Percentiles rank a stretch among this genome's conserved stretches.
These are phyloP conservation scores for Pristionchus pacificus DNA, from an alignment of 1,140 invertebrate genomes.

Conservation along the genomic window DNA sequence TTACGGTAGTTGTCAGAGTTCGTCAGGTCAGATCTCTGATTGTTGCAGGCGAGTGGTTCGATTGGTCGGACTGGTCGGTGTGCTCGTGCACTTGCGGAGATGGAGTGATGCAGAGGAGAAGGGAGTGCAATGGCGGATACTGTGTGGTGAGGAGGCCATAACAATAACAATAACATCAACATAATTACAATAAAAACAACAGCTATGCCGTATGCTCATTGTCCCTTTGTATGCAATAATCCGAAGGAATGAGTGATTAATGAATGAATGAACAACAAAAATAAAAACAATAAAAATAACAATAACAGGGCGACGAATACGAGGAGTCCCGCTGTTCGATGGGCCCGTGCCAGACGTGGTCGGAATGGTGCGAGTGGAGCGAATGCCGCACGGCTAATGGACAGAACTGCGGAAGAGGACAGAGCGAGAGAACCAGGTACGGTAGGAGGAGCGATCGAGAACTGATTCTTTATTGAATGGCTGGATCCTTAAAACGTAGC, in stretches of 20 bases:
- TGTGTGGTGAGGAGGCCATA: conserved; percentile 19
- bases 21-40: too few species aligned
- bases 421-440: conserved; percentile 26
- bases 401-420: conserved; percentile 34
- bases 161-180: too few species aligned
- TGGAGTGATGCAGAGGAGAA: conserved; percentile 31
- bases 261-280: too few species aligned
- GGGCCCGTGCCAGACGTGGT: conserved; percentile 40
- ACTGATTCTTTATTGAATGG: too few species aligned
- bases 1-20: too few species aligned
- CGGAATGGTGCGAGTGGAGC: conserved; percentile 42
- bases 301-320: conserved; percentile 11
- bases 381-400: conserved; percentile 15
- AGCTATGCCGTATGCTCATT: too few species aligned
- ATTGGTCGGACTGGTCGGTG: conserved; percentile 37
- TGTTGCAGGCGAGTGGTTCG: neutral
- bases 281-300: too few species aligned
- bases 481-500: too few species aligned
- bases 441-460: too few species aligned
- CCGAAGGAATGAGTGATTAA: neutral
- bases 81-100: conserved; percentile 41
- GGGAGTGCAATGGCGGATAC: conserved; percentile 32
- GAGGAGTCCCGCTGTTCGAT: conserved; percentile 33
- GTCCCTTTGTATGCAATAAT: too few species aligned
- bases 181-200: too few species aligned